phyloP scores from a whole-genome alignment of 2,888 invertebrate genomes.

The Hoplodrina blanda region DNA sequence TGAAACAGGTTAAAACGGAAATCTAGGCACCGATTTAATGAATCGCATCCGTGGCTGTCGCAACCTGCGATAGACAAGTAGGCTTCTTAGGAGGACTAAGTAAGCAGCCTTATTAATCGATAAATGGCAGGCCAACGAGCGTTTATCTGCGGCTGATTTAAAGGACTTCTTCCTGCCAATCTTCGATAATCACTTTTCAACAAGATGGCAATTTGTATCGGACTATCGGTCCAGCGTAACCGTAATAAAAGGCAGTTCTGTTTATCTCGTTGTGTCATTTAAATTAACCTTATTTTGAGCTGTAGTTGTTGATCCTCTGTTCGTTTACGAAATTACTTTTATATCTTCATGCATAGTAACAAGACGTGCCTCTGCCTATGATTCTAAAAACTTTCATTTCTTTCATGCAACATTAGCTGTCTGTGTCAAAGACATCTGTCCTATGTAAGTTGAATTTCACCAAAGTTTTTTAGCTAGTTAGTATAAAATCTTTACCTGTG shows the following conservation, averaged over 20 bases:
- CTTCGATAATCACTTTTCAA: constrained; percentile 52
- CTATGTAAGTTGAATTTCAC: not conserved
- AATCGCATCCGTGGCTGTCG: constrained; percentile 84
- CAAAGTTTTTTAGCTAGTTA: no score
- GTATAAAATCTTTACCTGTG: no score
- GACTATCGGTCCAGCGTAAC: constrained; percentile 42
- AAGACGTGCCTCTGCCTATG: not conserved
- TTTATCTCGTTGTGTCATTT: constrained; percentile 20
- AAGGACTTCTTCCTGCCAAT: constrained; percentile 62
- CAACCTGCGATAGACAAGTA: constrained; percentile 70
- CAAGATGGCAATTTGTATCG: constrained; percentile 53
- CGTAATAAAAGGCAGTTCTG: constrained; percentile 37
- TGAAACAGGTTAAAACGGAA: constrained; percentile 86
- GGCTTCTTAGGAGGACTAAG: constrained; percentile 62
- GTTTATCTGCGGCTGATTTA: constrained; percentile 61
- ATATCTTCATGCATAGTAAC: not conserved
- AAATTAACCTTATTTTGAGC: constrained; percentile 24
- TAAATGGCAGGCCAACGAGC: constrained; percentile 58
- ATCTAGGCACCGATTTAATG: constrained; percentile 84
- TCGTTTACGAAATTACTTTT: not conserved
- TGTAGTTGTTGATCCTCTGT: not conserved
- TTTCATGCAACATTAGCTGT: not conserved
- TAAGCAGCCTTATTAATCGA: constrained; percentile 72
- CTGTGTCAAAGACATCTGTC: not conserved
- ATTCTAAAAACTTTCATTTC: constrained; percentile 5